These are phyloP conservation scores for Pelodytes ibericus DNA, from an alignment of 2,797 vertebrate species.

Conservation along the genomic window DNA sequence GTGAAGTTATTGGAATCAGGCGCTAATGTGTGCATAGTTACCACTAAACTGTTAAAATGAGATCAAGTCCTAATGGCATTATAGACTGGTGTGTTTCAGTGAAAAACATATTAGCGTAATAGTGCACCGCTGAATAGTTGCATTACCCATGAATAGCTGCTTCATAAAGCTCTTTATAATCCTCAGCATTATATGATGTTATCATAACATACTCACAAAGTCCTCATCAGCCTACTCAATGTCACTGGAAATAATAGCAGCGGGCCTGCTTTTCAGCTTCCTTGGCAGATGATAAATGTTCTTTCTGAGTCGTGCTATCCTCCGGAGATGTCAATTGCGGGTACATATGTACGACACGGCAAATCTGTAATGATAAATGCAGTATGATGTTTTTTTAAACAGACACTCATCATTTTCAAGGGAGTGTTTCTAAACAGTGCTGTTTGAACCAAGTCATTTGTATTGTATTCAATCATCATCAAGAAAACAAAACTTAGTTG, in stretches of 20 bases:
- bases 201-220: conserved; percentile 46
- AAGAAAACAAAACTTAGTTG: too few relatives aligned
- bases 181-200: conserved; percentile 43
- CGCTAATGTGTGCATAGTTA: conserved; percentile 5
- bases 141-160: conserved; percentile 37
- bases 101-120: conserved; percentile 51
- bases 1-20: conserved; percentile 11
- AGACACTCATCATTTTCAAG: too few relatives aligned
- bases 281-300: conserved; percentile 43
- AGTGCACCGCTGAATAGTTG: conserved; percentile 35
- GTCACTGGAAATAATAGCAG: conserved; percentile 41
- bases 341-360: neutral
- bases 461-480: too few relatives aligned
- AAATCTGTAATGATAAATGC: neutral
- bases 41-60: conserved; percentile 30
- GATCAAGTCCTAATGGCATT: conserved; percentile 31
- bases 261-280: conserved; percentile 26
- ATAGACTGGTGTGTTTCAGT: conserved; percentile 37
- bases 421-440: too few relatives aligned
- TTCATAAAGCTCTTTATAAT: conserved; percentile 37
- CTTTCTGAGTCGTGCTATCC: conserved; percentile 26
- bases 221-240: conserved; percentile 50
- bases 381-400: neutral
- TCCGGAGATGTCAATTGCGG: conserved; percentile 26
- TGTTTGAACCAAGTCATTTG: too few relatives aligned